phyloP scores from a whole-genome alignment of 2,888 invertebrate species.

The Watsonalla binaria region DNA sequence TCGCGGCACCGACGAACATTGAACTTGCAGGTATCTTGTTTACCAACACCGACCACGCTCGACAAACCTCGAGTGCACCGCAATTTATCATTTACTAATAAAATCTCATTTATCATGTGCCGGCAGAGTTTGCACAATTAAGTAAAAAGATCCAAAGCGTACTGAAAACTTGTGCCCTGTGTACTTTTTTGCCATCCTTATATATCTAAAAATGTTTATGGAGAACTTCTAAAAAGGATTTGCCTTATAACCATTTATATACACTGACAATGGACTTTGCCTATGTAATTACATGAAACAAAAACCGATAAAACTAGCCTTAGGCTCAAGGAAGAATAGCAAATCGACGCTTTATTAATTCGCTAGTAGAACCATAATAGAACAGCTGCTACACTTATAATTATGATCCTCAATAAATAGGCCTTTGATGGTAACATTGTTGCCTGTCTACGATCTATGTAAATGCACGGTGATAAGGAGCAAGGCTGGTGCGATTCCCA shows the following conservation, averaged over 20 bases:
- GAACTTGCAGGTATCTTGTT: constrained; percentile 53
- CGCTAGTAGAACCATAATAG: not conserved
- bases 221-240: too few relatives aligned
- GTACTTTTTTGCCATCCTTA: too few relatives aligned
- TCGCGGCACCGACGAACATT: constrained; percentile 35
- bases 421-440: not conserved
- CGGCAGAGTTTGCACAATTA: too few relatives aligned
- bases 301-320: not conserved
- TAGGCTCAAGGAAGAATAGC: not conserved
- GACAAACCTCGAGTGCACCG: not conserved
- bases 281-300: not conserved
- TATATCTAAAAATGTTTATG: too few relatives aligned
- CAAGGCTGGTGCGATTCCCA: constrained; percentile 35
- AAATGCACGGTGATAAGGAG: constrained; percentile 36
- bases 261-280: not conserved
- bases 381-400: not conserved
- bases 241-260: not conserved
- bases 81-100: not conserved
- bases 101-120: not conserved
- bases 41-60: constrained; percentile 25
- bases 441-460: constrained; percentile 26
- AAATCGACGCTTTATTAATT: not conserved
- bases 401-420: not conserved
- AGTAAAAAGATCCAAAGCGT: too few relatives aligned
- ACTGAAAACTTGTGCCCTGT: too few relatives aligned